Percentiles rank a stretch among this genome's conserved stretches.
Conservation (phyloP, 2,888 invertebrate species). For the Nomada fucata region DNA sequence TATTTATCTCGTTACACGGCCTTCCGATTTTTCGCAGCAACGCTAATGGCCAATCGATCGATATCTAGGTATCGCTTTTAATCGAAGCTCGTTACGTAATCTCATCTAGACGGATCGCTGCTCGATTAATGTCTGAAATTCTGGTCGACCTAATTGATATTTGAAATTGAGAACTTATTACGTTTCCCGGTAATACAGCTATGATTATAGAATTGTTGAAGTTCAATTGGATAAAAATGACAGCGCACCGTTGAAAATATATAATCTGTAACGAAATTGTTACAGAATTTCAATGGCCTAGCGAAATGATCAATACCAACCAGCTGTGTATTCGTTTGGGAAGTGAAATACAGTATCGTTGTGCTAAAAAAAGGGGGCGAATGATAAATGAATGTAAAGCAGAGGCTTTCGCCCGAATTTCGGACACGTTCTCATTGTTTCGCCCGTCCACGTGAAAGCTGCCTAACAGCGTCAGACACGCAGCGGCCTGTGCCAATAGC, state of each 20-base stretch:
- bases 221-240: too few species aligned
- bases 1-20: slow-evolving; percentile 19
- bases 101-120: not conserved
- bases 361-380: not conserved
- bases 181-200: too few species aligned
- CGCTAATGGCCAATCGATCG: slow-evolving; percentile 1
- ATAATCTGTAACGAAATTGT: too few species aligned
- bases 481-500: slow-evolving; percentile 37
- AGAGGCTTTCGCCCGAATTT: slow-evolving; percentile 20
- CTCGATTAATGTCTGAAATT: too few species aligned
- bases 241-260: too few species aligned
- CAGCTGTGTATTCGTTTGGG: not conserved
- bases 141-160: not conserved
- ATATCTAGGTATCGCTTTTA: slow-evolving; percentile 11
- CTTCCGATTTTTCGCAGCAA: slow-evolving; percentile 7
- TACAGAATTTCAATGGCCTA: too few species aligned
- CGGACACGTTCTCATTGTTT: slow-evolving; percentile 68
- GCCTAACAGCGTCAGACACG: slow-evolving; percentile 52
- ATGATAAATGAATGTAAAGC: slow-evolving; percentile 28
- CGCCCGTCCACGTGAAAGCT: slow-evolving; percentile 36
- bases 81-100: slow-evolving; percentile 10
- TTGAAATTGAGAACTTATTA: not conserved
- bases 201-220: too few species aligned
- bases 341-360: not conserved
- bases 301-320: not conserved